phyloP scores from a whole-genome alignment of 1,140 invertebrate species.

The Centruroides sculpturatus region DNA sequence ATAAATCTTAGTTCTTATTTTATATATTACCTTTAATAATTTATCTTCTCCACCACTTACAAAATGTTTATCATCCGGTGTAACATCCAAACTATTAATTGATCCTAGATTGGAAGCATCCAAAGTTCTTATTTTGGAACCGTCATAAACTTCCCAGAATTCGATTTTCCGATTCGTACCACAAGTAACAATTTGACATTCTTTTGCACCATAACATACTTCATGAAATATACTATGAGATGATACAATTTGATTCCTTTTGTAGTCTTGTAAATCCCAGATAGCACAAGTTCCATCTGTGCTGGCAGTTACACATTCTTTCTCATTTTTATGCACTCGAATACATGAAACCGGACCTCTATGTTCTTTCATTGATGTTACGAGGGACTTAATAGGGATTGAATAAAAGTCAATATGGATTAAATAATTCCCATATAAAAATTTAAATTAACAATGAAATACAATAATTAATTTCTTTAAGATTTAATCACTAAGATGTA shows the following conservation, averaged over 20 bases:
- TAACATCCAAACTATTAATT: constrained; percentile 63
- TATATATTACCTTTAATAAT: constrained; percentile 54
- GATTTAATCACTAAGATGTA: too few species aligned
- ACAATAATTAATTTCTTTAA: too few species aligned
- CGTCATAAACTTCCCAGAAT: constrained; percentile 76
- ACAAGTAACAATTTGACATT: constrained; percentile 67
- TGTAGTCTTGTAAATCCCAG: constrained; percentile 51
- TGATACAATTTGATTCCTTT: constrained; percentile 48
- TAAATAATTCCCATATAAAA: too few species aligned
- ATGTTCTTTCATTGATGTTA: constrained; percentile 69
- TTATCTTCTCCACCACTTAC: constrained; percentile 74
- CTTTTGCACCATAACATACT: constrained; percentile 56
- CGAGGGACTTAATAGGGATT: constrained; percentile 36
- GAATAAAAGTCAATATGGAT: neutral
- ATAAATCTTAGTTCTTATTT: neutral
- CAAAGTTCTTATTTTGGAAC: constrained; percentile 55
- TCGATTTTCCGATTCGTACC: constrained; percentile 72
- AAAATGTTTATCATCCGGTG: constrained; percentile 52
- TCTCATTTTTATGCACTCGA: constrained; percentile 54
- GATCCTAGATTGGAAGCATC: constrained; percentile 64
- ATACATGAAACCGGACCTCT: constrained; percentile 69
- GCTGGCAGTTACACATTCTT: constrained; percentile 67
- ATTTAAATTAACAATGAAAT: too few species aligned
- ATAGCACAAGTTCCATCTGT: constrained; percentile 81
- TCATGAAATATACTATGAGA: constrained; percentile 77